Evolutionary conservation across 2,113 vertebrate genomes (phyloP).

Genomic region (Callionymus lyra): DNA sequence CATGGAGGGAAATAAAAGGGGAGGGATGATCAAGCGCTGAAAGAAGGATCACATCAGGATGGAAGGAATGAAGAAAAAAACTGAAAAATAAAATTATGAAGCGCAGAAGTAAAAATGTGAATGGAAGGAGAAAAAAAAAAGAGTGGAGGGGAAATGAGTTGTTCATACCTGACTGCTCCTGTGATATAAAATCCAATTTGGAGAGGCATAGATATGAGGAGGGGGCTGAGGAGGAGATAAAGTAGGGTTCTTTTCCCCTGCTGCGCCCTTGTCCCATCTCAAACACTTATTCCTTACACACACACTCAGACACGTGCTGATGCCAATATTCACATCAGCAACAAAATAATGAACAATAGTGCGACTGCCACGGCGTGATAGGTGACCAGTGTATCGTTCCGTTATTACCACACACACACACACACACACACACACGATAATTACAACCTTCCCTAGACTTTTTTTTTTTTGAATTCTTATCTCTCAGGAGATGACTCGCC

Average conservation of each 20-base stretch:
- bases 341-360: slow-evolving; percentile 89
- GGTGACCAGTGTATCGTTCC: slow-evolving; percentile 68
- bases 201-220: slow-evolving; percentile 70
- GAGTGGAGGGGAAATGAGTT: slow-evolving; percentile 77
- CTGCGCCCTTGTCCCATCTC: slow-evolving; percentile 48
- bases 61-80: no score
- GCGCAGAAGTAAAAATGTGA: no score
- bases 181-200: slow-evolving; percentile 97
- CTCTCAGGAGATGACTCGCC: no score
- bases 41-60: no score
- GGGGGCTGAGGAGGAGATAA: slow-evolving; percentile 81
- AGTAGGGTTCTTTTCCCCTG: slow-evolving; percentile 61
- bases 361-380: slow-evolving; percentile 82
- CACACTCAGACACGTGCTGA: slow-evolving; percentile 1
- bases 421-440: slow-evolving; percentile 86
- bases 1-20: no score
- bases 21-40: no score
- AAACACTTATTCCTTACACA: slow-evolving; percentile 21
- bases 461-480: slow-evolving; percentile 96
- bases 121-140: slow-evolving; percentile 68
- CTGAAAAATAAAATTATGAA: no score
- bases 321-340: slow-evolving; percentile 68
- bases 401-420: slow-evolving; percentile 27
- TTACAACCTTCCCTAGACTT: slow-evolving; percentile 71
- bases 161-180: slow-evolving; percentile 84